Percentiles rank a stretch among this genome's conserved stretches.
These are phyloP conservation scores for Aethes cnicana DNA, from an alignment of 2,888 invertebrate species.

Conservation along the genomic window DNA sequence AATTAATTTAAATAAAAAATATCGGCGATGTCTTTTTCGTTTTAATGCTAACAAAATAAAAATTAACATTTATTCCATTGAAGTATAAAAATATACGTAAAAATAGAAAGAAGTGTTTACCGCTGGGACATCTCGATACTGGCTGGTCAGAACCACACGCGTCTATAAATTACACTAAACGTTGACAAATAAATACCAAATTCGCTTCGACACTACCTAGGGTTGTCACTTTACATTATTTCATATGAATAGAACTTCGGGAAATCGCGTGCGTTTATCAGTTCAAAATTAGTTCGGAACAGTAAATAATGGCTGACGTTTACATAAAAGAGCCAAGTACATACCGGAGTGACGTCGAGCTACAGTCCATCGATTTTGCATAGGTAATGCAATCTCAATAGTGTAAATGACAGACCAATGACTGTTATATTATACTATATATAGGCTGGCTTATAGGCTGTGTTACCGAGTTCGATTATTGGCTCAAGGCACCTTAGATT, in stretches of 20 bases:
- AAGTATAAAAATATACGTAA: slow-evolving; percentile 82
- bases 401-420: too few relatives aligned
- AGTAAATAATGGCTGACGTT: slow-evolving; percentile 15
- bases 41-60: slow-evolving; percentile 82
- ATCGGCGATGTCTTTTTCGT: slow-evolving; percentile 78
- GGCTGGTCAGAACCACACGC: slow-evolving; percentile 17
- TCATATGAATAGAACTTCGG: neutral
- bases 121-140: slow-evolving; percentile 23
- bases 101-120: slow-evolving; percentile 63
- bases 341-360: too few relatives aligned
- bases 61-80: slow-evolving; percentile 79
- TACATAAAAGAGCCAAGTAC: slow-evolving; percentile 2
- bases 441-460: too few relatives aligned
- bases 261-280: slow-evolving; percentile 14
- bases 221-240: slow-evolving; percentile 12
- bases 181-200: slow-evolving; percentile 20
- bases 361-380: too few relatives aligned
- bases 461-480: too few relatives aligned
- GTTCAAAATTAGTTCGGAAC: slow-evolving; percentile 10
- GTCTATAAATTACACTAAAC: slow-evolving; percentile 3
- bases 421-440: too few relatives aligned
- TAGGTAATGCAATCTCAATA: too few relatives aligned
- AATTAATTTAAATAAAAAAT: slow-evolving; percentile 67
- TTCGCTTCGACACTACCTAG: neutral
- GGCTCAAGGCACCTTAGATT: too few relatives aligned